Conservation (phyloP, 2,797 vertebrate genomes). For the Galago senegalensis region DNA sequence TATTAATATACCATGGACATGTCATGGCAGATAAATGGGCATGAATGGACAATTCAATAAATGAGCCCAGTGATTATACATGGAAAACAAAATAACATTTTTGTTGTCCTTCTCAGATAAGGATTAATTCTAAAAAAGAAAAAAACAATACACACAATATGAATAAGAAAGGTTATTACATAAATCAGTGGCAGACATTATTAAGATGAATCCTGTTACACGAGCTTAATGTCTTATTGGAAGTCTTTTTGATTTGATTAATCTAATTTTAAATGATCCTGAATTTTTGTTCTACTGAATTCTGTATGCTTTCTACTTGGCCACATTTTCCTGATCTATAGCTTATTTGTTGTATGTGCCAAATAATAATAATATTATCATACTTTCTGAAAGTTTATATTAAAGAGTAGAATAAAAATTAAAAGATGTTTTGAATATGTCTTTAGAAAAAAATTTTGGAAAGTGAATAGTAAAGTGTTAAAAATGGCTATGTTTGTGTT, state of each 20-base stretch:
- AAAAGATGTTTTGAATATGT: background rate
- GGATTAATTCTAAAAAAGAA: background rate
- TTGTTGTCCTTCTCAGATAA: no score
- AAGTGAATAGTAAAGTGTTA: background rate
- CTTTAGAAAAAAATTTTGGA: background rate
- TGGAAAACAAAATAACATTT: no score
- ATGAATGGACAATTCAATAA: no score
- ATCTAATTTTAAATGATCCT: slow-evolving; percentile 69
- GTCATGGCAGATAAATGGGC: no score
- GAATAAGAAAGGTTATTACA: slow-evolving; percentile 53
- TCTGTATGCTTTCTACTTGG: slow-evolving; percentile 24
- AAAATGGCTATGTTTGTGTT: background rate
- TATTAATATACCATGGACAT: no score
- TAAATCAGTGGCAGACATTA: slow-evolving; percentile 60
- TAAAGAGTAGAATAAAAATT: slow-evolving; percentile 1
- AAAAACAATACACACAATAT: slow-evolving; percentile 56
- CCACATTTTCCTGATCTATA: background rate
- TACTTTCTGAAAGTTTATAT: background rate
- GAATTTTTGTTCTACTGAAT: slow-evolving; percentile 66
- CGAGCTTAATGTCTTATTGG: slow-evolving; percentile 71
- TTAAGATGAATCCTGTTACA: slow-evolving; percentile 57
- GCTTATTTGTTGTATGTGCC: background rate
- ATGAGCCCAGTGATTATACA: no score
- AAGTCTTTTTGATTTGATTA: slow-evolving; percentile 70
- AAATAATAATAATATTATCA: background rate